Conservation (phyloP, 2,888 invertebrate species). For the Agrotis clavis region DNA sequence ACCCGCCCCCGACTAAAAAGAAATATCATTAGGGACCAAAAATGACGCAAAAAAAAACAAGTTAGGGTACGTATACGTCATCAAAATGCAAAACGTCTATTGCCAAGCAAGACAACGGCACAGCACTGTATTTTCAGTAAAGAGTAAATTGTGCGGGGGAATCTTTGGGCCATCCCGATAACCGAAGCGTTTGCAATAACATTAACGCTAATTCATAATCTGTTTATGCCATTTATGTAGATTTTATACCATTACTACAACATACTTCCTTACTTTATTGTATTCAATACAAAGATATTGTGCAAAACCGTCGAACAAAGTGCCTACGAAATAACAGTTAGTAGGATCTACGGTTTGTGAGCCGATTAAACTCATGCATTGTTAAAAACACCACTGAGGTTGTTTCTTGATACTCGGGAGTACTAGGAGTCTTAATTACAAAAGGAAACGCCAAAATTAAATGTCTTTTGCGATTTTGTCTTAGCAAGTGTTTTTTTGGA, state of each 20-base stretch:
- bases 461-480: too few relatives aligned
- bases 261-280: conserved; percentile 12
- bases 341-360: conserved; percentile 40
- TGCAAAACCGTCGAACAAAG: conserved; percentile 9
- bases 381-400: conserved; percentile 17
- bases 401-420: conserved; percentile 16
- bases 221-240: background rate
- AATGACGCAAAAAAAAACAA: background rate
- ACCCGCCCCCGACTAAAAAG: background rate
- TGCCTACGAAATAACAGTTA: background rate
- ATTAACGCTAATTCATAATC: background rate
- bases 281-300: conserved; percentile 25
- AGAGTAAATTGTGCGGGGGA: background rate
- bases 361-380: conserved; percentile 30
- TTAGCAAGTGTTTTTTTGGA: too few relatives aligned
- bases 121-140: background rate
- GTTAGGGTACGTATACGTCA: background rate
- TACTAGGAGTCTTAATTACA: too few relatives aligned
- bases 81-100: background rate
- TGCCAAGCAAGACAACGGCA: background rate
- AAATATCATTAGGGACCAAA: background rate
- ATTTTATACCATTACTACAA: conserved; percentile 3
- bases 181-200: background rate
- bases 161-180: background rate
- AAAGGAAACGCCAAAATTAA: too few relatives aligned